Evolutionary conservation across 2,113 vertebrate genomes (phyloP).

Genomic region (Lophura nycthemera): DNA sequence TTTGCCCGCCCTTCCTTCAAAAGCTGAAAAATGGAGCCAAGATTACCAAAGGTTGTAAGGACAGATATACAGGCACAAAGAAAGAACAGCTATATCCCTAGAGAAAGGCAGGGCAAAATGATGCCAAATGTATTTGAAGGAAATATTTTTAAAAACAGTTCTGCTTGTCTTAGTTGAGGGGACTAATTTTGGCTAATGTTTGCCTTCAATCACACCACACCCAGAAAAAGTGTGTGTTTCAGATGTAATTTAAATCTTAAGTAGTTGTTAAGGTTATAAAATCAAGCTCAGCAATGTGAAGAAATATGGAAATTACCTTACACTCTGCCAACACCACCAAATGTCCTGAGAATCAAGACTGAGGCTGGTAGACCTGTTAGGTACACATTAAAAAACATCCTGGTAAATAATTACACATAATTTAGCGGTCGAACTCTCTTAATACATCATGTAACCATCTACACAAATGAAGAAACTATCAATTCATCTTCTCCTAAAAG

Average conservation of each 20-base stretch:
- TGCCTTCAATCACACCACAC: not conserved
- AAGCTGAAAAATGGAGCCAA: slow-evolving; percentile 5
- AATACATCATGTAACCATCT: not conserved
- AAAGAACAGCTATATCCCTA: not conserved
- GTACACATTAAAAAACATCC: not conserved
- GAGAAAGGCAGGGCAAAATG: not conserved
- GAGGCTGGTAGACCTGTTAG: not conserved
- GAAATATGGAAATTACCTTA: not conserved
- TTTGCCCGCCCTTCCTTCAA: not conserved
- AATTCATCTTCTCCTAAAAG: not conserved
- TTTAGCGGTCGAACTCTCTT: not conserved
- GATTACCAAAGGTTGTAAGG: not conserved
- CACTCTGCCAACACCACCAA: not conserved
- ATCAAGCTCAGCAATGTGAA: not conserved
- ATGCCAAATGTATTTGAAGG: not conserved
- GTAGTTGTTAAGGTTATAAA: not conserved
- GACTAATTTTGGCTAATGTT: not conserved
- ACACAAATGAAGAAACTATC: not conserved
- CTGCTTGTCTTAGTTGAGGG: not conserved
- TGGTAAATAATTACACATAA: slow-evolving; percentile 29
- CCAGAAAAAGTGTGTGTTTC: not conserved
- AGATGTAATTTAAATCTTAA: not conserved
- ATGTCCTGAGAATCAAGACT: not conserved
- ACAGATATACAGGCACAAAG: not conserved
- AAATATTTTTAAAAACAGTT: not conserved